These are phyloP conservation scores for Hippocampus mohnikei DNA, from an alignment of 2,113 vertebrate species.

Conservation along the genomic window DNA sequence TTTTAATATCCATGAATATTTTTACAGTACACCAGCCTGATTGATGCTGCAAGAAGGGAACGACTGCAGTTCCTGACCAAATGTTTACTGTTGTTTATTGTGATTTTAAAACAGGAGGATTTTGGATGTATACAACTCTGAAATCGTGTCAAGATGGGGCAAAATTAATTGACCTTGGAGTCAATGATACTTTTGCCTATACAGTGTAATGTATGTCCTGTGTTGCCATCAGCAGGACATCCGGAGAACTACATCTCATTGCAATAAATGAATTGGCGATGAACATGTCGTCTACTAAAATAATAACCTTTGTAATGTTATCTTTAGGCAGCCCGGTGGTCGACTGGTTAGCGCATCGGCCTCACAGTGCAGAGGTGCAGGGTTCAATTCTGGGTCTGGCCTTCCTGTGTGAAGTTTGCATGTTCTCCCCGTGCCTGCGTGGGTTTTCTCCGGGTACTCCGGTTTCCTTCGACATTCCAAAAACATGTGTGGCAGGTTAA, in stretches of 20 bases:
- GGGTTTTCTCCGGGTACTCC: too few species aligned
- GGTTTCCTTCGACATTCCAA: too few species aligned
- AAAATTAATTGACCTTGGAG: neutral
- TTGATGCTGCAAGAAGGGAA: neutral
- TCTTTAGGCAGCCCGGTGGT: too few species aligned
- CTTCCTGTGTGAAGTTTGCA: too few species aligned
- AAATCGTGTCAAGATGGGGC: neutral
- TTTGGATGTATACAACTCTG: neutral
- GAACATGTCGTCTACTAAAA: too few species aligned
- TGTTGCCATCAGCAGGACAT: conserved; percentile 58
- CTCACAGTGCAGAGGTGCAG: too few species aligned
- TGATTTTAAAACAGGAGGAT: neutral
- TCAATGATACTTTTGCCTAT: neutral
- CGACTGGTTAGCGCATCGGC: too few species aligned
- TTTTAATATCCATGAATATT: neutral
- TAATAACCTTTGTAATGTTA: too few species aligned
- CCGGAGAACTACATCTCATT: conserved; percentile 24
- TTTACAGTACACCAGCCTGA: neutral
- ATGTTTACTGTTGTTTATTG: neutral
- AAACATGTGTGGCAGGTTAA: too few species aligned
- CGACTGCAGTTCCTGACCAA: neutral
- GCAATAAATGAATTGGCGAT: neutral
- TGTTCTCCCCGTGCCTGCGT: too few species aligned
- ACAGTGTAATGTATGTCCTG: conserved; percentile 44
- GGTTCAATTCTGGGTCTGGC: too few species aligned